Conservation (phyloP, 2,888 invertebrate species). For the Cloeon dipterum region DNA sequence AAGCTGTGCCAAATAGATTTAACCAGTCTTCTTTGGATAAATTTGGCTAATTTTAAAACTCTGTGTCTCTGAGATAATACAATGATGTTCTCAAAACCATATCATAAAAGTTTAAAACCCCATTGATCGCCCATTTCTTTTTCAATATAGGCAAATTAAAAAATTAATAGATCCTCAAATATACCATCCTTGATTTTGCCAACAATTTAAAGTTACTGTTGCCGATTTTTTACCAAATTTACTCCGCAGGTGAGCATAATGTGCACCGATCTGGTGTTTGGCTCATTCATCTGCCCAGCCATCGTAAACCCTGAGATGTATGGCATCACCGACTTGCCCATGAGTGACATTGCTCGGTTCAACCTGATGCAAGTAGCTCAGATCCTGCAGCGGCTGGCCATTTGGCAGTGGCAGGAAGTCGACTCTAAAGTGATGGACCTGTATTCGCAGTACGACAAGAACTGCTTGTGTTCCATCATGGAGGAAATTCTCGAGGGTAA, state of each 20-base stretch:
- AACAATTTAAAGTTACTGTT: no score
- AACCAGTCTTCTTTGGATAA: no score
- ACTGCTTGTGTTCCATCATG: constrained; percentile 53
- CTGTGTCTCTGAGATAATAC: no score
- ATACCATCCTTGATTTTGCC: no score
- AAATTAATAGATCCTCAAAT: no score
- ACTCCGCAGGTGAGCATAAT: constrained; percentile 24
- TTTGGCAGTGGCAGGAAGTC: constrained; percentile 62
- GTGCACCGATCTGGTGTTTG: constrained; percentile 81
- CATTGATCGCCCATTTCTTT: no score
- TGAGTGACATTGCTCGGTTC: constrained; percentile 74
- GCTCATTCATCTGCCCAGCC: constrained; percentile 86
- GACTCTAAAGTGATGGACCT: constrained; percentile 49
- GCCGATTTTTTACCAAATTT: no score
- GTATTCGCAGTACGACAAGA: constrained; percentile 56
- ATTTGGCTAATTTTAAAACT: no score
- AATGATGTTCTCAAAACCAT: no score
- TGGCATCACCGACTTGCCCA: constrained; percentile 80
- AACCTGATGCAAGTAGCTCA: constrained; percentile 81
- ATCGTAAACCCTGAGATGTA: constrained; percentile 90
- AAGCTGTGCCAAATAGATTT: no score
- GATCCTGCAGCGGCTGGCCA: constrained; percentile 74
- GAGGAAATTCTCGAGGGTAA: constrained; percentile 37
- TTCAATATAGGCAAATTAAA: no score
- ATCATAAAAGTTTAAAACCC: no score